phyloP scores from a whole-genome alignment of 2,113 vertebrate genomes.

The Centropus unirufus region DNA sequence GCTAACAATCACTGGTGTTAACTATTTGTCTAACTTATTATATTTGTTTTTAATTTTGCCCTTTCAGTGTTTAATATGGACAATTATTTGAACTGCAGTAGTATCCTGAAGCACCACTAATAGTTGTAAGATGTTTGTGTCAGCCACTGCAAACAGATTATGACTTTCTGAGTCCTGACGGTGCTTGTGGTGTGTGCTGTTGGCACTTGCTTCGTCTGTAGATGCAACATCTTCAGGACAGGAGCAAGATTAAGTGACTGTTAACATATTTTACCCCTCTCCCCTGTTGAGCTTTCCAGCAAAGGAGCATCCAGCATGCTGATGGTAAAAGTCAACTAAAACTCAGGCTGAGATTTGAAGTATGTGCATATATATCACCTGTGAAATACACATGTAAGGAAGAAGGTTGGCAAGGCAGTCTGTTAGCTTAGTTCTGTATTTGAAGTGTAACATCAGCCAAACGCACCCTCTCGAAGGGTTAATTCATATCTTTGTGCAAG shows the following conservation, averaged over 20 bases:
- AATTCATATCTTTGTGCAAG: neutral
- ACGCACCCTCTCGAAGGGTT: neutral
- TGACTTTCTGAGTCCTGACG: neutral
- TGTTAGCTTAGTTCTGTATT: neutral
- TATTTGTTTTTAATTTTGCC: neutral
- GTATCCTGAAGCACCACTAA: neutral
- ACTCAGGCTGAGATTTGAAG: neutral
- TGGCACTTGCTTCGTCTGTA: neutral
- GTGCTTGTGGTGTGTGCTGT: neutral
- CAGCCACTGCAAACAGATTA: neutral
- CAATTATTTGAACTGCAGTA: fast-evolving
- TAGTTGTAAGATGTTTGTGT: neutral
- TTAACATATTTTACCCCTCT: neutral
- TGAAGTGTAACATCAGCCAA: neutral
- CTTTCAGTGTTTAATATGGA: neutral
- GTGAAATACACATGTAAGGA: neutral
- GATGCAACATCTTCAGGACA: neutral
- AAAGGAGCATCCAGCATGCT: neutral
- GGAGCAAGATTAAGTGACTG: too few species aligned
- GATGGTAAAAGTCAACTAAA: neutral
- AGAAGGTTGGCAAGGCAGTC: neutral
- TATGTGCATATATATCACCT: neutral
- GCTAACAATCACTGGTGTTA: neutral
- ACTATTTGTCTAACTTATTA: neutral
- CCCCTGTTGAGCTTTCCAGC: neutral